Percentiles rank a stretch among this genome's conserved stretches.
These are phyloP conservation scores for Araneus ventricosus DNA, from an alignment of 1,140 invertebrate genomes.

Conservation along the genomic window DNA sequence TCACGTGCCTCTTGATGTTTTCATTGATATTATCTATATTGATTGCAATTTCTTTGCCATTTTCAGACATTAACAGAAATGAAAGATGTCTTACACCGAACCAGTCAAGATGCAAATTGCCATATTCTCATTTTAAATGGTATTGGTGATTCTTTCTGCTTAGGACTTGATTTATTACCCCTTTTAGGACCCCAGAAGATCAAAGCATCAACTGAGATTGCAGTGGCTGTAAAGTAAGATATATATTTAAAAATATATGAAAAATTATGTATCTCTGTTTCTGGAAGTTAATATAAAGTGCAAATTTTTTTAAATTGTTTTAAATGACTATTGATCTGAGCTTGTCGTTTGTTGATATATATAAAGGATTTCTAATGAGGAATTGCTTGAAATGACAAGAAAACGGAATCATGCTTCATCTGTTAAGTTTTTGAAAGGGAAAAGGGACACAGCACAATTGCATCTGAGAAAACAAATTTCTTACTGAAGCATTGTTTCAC, in stretches of 20 bases:
- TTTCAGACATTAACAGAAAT: conserved; percentile 82
- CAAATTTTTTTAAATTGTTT: too few species aligned
- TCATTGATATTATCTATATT: background rate
- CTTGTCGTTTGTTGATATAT: too few species aligned
- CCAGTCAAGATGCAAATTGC: conserved; percentile 84
- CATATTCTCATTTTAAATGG: conserved; percentile 85
- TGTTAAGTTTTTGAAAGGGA: too few species aligned
- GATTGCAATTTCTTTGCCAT: background rate
- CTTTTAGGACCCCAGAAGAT: conserved; percentile 83
- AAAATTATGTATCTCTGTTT: too few species aligned
- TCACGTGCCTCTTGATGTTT: background rate
- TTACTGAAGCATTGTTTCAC: too few species aligned
- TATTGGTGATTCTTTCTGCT: conserved; percentile 84
- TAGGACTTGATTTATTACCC: conserved; percentile 86
- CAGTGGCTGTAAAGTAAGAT: conserved; percentile 84
- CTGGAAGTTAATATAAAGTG: too few species aligned
- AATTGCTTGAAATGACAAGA: too few species aligned
- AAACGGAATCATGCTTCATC: too few species aligned
- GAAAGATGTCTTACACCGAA: conserved; percentile 82
- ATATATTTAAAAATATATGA: background rate
- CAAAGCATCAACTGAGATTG: conserved; percentile 82
- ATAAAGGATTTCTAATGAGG: too few species aligned
- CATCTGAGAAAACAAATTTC: too few species aligned
- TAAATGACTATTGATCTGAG: too few species aligned
- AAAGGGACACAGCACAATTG: too few species aligned